Evolutionary conservation across 2,888 invertebrate species (phyloP), one percentile per base, ranked within the genome.

Genomic region (Lycia hirtaria): DNA sequence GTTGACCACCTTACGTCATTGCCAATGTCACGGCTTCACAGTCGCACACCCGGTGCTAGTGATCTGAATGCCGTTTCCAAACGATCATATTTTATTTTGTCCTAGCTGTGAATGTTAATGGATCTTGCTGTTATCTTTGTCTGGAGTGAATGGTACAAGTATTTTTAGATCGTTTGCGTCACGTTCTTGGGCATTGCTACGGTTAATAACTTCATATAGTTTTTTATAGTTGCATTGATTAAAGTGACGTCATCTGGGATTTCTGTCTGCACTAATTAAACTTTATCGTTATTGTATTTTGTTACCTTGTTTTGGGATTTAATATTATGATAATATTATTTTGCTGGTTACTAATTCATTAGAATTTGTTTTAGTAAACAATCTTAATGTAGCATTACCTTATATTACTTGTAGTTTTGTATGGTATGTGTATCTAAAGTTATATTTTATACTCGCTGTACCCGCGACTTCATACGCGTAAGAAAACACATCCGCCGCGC

Each of bases 21-120:
- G 78, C 70, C 80, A 81, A 81, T 80, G 80, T 76, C 80, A 76
- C 54, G 48, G 70, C 71, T 73, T 78, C 78, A 76, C 72, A 81
- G 81, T 74, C 81, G 76, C 68, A 69, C 57, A 62, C 63, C 60
- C 65, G 64, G 24, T 32, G 50, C 50, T 51, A 33, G 38, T 58
- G 32, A 38, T 57, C 47, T 65, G 55, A 64, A 52, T 51, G 15
- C 51, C 51, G 51, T 45, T 56, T 30, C 14, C 37, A 33, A 24
- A 20, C 24, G 51, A 48, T 41, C 15, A 24, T 59, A 41, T 45
- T 53, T 44, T 17, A 17, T 37, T 40, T 20, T 44, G 26, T 32
- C 44, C 12, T 49, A 43, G 15, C 45, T 19, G 1, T 45, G 37
- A 28, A 58, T 37, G 24, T 14, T 49, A 53, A 45, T 45, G 32